Evolutionary conservation across 2,888 invertebrate genomes (phyloP), one percentile per base, ranked within the genome.

Genomic region (Ditula angustiorana): DNA sequence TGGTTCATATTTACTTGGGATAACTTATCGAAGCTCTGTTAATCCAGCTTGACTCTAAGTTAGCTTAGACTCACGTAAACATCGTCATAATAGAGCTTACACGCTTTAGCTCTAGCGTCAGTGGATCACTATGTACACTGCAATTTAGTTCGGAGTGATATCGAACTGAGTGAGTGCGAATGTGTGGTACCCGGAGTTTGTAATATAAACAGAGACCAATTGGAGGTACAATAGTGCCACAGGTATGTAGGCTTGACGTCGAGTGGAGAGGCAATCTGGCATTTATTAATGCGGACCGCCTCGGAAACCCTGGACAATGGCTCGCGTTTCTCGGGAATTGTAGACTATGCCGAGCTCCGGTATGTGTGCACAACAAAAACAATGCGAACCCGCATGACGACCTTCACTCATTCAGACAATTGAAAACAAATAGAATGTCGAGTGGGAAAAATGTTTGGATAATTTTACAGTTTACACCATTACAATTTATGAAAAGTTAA

Each of bases 221-320:
- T 66, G 60, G 58, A 66, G 64, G 67, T 61, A 60, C 63, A 68
- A 68, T 63, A 66, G 66, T 56, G 67, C 41, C 67, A 62, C 68
- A 68, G 67, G 62, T 66, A 68, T 58, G 67, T 68, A 68, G 72
- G 67, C 71, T 71, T 73, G 72, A 70, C 67, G 67, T 64, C 69
- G 68, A 74, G 67, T 69, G 69, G 70, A 74, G 73, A 74, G 71
- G 79, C 79, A 80, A 81, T 80, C 80, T 77, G 78, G 80, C 80
- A 79, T 85, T 85, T 85, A 84, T 84, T 82, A 86, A 83, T 84
- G 81, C 76, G 78, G 75, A 83, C 82, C 78, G 84, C 79, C 75
- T 78, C 78, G 78, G 77, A 78, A 76, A 75, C 67, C 75, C 74
- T 77, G 79, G 80, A 86, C 83, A 86, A 85, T 84, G 79, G 79